Evolutionary conservation across 2,888 invertebrate species (phyloP).

Genomic region (Neoaliturus tenellus): DNA sequence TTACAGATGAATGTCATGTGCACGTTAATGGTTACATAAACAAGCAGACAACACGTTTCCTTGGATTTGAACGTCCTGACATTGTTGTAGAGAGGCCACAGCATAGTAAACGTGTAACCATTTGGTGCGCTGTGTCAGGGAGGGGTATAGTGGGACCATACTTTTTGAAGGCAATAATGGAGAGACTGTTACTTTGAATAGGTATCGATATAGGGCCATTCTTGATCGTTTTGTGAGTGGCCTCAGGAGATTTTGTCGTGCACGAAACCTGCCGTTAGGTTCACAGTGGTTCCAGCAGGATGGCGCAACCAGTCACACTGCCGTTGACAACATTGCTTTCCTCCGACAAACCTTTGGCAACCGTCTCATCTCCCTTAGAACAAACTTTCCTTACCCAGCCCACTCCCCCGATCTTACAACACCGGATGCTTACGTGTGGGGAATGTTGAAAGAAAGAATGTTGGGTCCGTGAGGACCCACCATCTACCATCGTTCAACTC

Average conservation of each 20-base stretch:
- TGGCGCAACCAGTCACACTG: conserved; percentile 28
- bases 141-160: neutral
- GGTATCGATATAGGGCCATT: conserved; percentile 9
- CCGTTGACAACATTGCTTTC: conserved; percentile 21
- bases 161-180: conserved; percentile 36
- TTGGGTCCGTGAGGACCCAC: conserved; percentile 31
- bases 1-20: conserved; percentile 21
- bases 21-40: conserved; percentile 15
- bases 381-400: conserved; percentile 20
- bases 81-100: conserved; percentile 26
- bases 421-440: conserved; percentile 27
- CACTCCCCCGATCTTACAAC: conserved; percentile 13
- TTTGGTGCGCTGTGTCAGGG: conserved; percentile 10
- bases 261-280: conserved; percentile 24
- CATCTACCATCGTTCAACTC: neutral
- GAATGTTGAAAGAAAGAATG: conserved; percentile 23
- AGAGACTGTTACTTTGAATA: neutral
- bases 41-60: conserved; percentile 40
- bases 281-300: conserved; percentile 29
- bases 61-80: conserved; percentile 20
- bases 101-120: conserved; percentile 14
- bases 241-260: conserved; percentile 9
- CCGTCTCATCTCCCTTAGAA: conserved; percentile 30
- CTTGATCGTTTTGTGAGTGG: neutral
- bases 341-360: neutral